Base-by-base conservation (phyloP, 2,113 vertebrate genomes). In the Melanerpes formicivorus region DNA sequence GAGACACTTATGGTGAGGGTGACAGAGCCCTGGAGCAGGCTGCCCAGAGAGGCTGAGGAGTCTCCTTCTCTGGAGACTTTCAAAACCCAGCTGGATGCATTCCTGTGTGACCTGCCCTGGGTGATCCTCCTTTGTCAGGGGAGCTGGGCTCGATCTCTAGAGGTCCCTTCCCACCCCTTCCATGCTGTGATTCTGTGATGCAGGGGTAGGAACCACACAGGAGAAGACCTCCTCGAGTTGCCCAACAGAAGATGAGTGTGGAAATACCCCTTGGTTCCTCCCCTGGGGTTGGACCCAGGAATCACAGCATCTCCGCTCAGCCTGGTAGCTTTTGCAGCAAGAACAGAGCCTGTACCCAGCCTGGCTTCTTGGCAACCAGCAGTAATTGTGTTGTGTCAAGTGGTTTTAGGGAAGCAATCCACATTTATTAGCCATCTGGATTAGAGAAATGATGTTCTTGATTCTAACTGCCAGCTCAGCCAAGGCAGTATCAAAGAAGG, bases 401-500 rank as follows among this genome's bases (percentile, higher is more conserved):
- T 82, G 84, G 79, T 73, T 92, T 91, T 87, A 82, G 82, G 26
- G 87, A 93, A 93, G 75, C 79, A 89, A 93, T 93, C 78, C 88
- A 77, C 81, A 59, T 74, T 72, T 93, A 93, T 96, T 93, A 95
- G 75, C 87, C 87, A 80, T 56, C 82, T 82, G 90, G 84, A 90
- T 95, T 87, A 92, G 90, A 91, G 90, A 77, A 87, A 95, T 70
- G 14, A 77, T 77, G 75, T 59, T 87, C 91, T 62, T 83, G 89
- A 82, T 91, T 90, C 75, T 54, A 73, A 63, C 79, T 70, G 91
- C 94, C 90, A 52, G 79, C 71, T 48, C 66, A 73, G 91, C 67
- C 60, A n/a, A 87, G 79, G 64, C 56, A 18, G 65, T 82, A 80
- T 46, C 87, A 48, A 42, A 70, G 84, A 55, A 10, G 6, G 71